A percentile compares a stretch with the other conserved stretches of the same genome.
phyloP scores from a whole-genome alignment of 2,113 vertebrate species.

The Hippopotamus amphibius region DNA sequence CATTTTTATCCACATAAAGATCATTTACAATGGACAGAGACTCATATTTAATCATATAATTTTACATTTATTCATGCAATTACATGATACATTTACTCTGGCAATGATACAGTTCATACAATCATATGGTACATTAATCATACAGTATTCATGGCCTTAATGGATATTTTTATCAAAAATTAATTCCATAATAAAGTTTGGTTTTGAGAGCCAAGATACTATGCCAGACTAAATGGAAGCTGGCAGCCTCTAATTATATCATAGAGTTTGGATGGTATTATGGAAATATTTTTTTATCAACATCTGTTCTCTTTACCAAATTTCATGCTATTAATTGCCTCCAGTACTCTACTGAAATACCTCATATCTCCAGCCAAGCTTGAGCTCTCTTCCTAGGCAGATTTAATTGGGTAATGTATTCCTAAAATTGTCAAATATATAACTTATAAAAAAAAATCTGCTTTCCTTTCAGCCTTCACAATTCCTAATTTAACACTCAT shows the following conservation, averaged over 20 bases:
- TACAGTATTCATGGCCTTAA: slow-evolving; percentile 59
- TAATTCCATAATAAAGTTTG: slow-evolving; percentile 65
- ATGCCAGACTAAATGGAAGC: slow-evolving; percentile 22
- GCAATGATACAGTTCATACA: slow-evolving; percentile 64
- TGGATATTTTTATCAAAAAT: slow-evolving; percentile 69
- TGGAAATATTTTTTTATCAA: not conserved
- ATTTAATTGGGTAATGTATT: slow-evolving; percentile 22
- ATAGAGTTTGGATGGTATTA: not conserved
- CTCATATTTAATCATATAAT: slow-evolving; percentile 57
- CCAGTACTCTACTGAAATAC: not conserved
- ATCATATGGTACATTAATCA: slow-evolving; percentile 68
- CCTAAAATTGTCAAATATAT: not conserved
- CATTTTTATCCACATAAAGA: slow-evolving; percentile 47
- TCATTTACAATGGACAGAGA: slow-evolving; percentile 26
- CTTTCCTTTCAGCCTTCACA: not conserved
- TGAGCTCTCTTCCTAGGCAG: not conserved
- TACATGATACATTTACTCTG: slow-evolving; percentile 69
- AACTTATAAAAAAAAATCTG: not conserved
- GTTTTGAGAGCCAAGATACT: slow-evolving; percentile 60
- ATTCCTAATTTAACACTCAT: slow-evolving; percentile 47
- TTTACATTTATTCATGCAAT: slow-evolving; percentile 71
- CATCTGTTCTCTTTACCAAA: slow-evolving; percentile 44
- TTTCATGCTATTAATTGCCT: slow-evolving; percentile 41
- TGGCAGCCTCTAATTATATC: slow-evolving; percentile 47
- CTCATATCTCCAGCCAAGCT: not conserved